These are phyloP conservation scores for Theonella swinhoei DNA, from an alignment of 37 sponge, comb jelly and placozoan genomes.

Conservation along the genomic window DNA sequence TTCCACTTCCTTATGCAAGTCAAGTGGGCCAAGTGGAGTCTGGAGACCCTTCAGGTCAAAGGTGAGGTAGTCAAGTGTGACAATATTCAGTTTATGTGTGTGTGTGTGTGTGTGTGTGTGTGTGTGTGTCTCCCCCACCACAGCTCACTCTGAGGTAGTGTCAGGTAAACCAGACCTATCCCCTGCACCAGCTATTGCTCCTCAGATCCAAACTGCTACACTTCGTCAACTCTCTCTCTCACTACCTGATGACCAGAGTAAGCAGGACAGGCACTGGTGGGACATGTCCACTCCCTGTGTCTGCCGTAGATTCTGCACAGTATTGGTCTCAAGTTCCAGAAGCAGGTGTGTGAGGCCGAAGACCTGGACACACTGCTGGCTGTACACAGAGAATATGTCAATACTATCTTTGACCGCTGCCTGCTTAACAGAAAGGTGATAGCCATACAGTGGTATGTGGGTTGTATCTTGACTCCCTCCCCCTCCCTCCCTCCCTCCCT, in stretches of 20 bases:
- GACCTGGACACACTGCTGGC: constrained; percentile 48
- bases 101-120: too few relatives aligned
- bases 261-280: not conserved
- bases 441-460: not conserved
- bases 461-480: not conserved
- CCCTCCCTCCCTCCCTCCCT: not conserved
- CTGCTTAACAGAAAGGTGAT: constrained; percentile 66
- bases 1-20: constrained; percentile 53
- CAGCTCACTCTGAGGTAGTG: too few relatives aligned
- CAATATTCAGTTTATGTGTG: too few relatives aligned
- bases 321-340: constrained; percentile 53
- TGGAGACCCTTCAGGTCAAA: constrained; percentile 26
- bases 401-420: constrained; percentile 56
- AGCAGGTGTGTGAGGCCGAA: constrained; percentile 10
- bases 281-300: not conserved
- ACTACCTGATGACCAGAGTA: constrained; percentile 72
- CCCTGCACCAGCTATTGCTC: constrained; percentile 41
- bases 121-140: too few relatives aligned
- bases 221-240: constrained; percentile 61
- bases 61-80: not conserved
- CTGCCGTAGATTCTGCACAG: constrained; percentile 62
- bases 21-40: constrained; percentile 75
- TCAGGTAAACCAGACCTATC: not conserved
- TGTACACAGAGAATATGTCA: constrained; percentile 40
- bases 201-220: constrained; percentile 51